These are phyloP conservation scores for Sacculina carcini DNA, from an alignment of 2,888 invertebrate genomes.

Conservation along the genomic window DNA sequence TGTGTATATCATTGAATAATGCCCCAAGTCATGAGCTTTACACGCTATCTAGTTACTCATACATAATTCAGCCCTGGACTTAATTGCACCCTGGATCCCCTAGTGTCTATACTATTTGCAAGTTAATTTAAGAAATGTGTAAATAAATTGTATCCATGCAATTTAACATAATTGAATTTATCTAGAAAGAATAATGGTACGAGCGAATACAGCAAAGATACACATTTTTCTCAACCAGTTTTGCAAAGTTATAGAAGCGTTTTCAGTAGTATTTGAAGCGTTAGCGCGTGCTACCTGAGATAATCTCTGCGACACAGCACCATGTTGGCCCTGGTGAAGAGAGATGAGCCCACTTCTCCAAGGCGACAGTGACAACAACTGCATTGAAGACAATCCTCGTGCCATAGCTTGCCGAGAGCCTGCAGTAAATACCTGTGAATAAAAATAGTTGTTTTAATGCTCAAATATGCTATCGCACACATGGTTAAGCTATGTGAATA, in stretches of 20 bases:
- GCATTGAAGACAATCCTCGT: constrained; percentile 76
- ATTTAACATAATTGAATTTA: too few species aligned
- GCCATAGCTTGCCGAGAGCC: constrained; percentile 72
- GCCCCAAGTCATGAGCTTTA: too few species aligned
- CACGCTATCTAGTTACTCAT: too few species aligned
- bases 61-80: too few species aligned
- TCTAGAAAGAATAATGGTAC: neutral
- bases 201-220: neutral
- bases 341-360: constrained; percentile 73
- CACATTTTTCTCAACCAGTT: neutral
- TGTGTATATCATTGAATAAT: too few species aligned
- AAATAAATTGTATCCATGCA: too few species aligned
- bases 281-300: constrained; percentile 35
- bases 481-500: neutral
- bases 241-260: neutral
- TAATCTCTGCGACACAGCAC: constrained; percentile 77
- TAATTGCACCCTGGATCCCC: too few species aligned
- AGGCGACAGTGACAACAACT: constrained; percentile 75
- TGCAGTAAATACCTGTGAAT: constrained; percentile 31
- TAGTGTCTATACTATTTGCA: too few species aligned
- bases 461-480: neutral
- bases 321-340: constrained; percentile 69
- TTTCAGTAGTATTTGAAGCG: neutral
- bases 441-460: neutral
- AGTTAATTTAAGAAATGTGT: too few species aligned